These are phyloP conservation scores for Lobophora halterata DNA, from an alignment of 2,888 invertebrate species.

Conservation along the genomic window DNA sequence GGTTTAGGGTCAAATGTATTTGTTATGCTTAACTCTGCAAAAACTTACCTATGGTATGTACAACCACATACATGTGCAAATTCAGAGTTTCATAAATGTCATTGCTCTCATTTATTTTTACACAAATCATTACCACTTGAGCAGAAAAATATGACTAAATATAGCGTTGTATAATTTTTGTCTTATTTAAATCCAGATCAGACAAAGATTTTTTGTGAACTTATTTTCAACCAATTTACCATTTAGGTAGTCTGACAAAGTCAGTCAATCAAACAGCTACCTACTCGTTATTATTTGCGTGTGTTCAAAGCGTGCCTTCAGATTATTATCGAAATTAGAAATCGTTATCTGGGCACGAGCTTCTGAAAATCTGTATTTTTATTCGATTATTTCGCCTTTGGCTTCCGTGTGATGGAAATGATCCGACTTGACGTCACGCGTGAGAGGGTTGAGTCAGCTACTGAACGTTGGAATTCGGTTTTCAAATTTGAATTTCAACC, in stretches of 20 bases:
- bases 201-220: not conserved
- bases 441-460: conserved; percentile 6
- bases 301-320: conserved; percentile 50
- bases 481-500: too few relatives aligned
- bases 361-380: conserved; percentile 53
- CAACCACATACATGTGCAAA: too few relatives aligned
- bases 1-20: too few relatives aligned
- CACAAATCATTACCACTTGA: too few relatives aligned
- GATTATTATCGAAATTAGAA: conserved; percentile 46
- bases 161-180: too few relatives aligned
- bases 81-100: too few relatives aligned
- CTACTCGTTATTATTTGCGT: conserved; percentile 38
- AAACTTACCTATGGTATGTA: too few relatives aligned
- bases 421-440: conserved; percentile 7
- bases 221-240: conserved; percentile 6
- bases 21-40: too few relatives aligned
- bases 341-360: conserved; percentile 54
- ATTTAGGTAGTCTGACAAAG: conserved; percentile 13
- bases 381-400: conserved; percentile 40
- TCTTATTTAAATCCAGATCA: too few relatives aligned
- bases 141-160: too few relatives aligned
- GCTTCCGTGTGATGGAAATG: conserved; percentile 57
- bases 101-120: too few relatives aligned
- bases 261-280: conserved; percentile 24
- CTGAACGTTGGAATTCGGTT: too few relatives aligned